A percentile compares a stretch with the other conserved stretches of the same genome.
phyloP scores from a whole-genome alignment of 2,797 vertebrate genomes.

The Betta splendens region DNA sequence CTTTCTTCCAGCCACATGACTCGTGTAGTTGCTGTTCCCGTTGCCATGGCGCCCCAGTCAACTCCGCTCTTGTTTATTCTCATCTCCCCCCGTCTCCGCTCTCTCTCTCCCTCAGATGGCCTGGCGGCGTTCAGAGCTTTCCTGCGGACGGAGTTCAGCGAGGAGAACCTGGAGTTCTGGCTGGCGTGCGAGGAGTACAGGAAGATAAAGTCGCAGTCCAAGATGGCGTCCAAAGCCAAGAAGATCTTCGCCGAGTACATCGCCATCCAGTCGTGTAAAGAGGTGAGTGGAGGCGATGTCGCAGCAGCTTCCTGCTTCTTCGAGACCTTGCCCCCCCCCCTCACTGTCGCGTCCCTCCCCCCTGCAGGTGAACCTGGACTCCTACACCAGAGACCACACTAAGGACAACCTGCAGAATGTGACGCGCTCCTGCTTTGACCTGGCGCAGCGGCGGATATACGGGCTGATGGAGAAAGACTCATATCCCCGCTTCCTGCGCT shows the following conservation, averaged over 20 bases:
- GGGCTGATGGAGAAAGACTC: slow-evolving; percentile 99
- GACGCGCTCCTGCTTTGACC: slow-evolving; percentile 91
- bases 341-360: neutral
- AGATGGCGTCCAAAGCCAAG: slow-evolving; percentile 96
- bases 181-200: slow-evolving; percentile 97
- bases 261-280: slow-evolving; percentile 97
- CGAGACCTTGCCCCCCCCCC: neutral
- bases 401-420: slow-evolving; percentile 95
- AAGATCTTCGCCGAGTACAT: slow-evolving; percentile 97
- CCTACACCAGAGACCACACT: slow-evolving; percentile 94
- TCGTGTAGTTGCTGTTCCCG: slow-evolving; percentile 68
- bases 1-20: slow-evolving; percentile 68
- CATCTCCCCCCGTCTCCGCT: slow-evolving; percentile 47
- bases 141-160: slow-evolving; percentile 96
- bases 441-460: slow-evolving; percentile 94
- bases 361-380: slow-evolving; percentile 93
- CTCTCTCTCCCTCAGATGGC: slow-evolving; percentile 85
- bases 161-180: slow-evolving; percentile 99
- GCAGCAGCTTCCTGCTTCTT: neutral
- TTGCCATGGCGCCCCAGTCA: slow-evolving; percentile 78
- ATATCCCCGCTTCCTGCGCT: slow-evolving; percentile 96
- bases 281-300: slow-evolving; percentile 81
- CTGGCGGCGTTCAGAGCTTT: slow-evolving; percentile 95
- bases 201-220: slow-evolving; percentile 96
- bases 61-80: slow-evolving; percentile 65